Evolutionary conservation across 1,140 invertebrate genomes (phyloP), one percentile per base, ranked within the genome.

Genomic region (Reticulitermes speratus): DNA sequence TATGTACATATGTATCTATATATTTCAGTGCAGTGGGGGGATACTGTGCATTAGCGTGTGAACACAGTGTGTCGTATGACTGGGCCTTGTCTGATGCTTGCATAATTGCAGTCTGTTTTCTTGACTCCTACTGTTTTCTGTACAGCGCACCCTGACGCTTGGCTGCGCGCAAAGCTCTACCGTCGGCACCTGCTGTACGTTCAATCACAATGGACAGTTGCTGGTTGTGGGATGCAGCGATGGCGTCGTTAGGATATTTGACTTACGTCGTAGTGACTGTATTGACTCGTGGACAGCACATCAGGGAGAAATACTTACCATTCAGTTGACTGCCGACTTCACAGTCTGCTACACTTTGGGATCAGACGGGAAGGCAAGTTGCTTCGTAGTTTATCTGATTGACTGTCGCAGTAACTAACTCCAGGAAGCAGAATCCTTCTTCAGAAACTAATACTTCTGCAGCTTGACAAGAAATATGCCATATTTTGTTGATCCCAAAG

Each of bases 151-250:
- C 8, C 59, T 87, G 59, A 48, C 86, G 6, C 83, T 87, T 21
- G 45, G 52, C 23, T 75, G 8, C 25, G 7, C 7, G 25, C 65
- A 75, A 25, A 52, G 16, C 16, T 14, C 23, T 82, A 21, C 85
- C 3, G 85, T 86, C 21, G 69, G 48, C 85, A 91, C 93, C 2
- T 94, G 93, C 87, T 94, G 92, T 69, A 90, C 92, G 0, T 95
- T 94, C 88, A 95, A 95, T 88, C 94, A 94, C 86, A 95, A 94
- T 89, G 94, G 95, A n/a, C 94, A 95, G 87, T 89, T 95, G 16
- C 88, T 95, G 25, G 91, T 95, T 19, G 92, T 93, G 48, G 95
- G 94, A 32, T 90, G 92, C 23, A 93, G 91, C 7, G 94, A 95
- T 90, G 95, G 95, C 11, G 91, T 91, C 85, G 91, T 95, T 65